These are phyloP conservation scores for Paratrypauchen microcephalus DNA, from an alignment of 2,797 vertebrate species.

Conservation along the genomic window DNA sequence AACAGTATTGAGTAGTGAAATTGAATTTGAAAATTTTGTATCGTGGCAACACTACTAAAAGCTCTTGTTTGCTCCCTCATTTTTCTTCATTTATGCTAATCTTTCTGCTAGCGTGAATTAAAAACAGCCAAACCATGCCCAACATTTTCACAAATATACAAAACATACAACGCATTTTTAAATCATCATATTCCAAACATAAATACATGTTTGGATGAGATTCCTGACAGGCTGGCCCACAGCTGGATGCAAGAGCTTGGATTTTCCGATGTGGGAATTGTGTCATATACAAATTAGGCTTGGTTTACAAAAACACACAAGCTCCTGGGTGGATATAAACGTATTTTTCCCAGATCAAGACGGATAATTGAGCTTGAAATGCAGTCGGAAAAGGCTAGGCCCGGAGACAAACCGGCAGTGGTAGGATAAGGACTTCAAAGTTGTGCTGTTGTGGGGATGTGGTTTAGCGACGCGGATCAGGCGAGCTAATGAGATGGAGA, in stretches of 20 bases:
- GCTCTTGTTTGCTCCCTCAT: slow-evolving; percentile 15
- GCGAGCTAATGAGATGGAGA: slow-evolving; percentile 67
- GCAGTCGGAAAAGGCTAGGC: slow-evolving; percentile 48
- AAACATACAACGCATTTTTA: slow-evolving; percentile 25
- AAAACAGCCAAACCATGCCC: slow-evolving; percentile 11
- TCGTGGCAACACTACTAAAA: background rate
- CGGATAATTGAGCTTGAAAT: slow-evolving; percentile 65
- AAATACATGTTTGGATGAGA: slow-evolving; percentile 33
- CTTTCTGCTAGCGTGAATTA: background rate
- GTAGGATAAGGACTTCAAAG: slow-evolving; percentile 73
- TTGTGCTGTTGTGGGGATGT: slow-evolving; percentile 58
- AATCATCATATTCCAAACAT: slow-evolving; percentile 32
- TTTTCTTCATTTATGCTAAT: slow-evolving; percentile 12
- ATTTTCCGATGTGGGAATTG: slow-evolving; percentile 42
- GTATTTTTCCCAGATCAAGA: slow-evolving; percentile 56
- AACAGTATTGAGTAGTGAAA: no score
- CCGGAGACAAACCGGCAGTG: slow-evolving; percentile 66
- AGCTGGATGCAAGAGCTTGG: slow-evolving; percentile 43
- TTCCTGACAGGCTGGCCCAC: slow-evolving; percentile 52
- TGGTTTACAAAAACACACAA: slow-evolving; percentile 50
- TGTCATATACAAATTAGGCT: slow-evolving; percentile 35
- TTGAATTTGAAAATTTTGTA: no score
- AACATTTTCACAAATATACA: slow-evolving; percentile 10
- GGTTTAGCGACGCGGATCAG: slow-evolving; percentile 59
- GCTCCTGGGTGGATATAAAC: slow-evolving; percentile 54